Evolutionary conservation across 2,888 invertebrate genomes (phyloP), one percentile per base, ranked within the genome.

Genomic region (Polia nebulosa): DNA sequence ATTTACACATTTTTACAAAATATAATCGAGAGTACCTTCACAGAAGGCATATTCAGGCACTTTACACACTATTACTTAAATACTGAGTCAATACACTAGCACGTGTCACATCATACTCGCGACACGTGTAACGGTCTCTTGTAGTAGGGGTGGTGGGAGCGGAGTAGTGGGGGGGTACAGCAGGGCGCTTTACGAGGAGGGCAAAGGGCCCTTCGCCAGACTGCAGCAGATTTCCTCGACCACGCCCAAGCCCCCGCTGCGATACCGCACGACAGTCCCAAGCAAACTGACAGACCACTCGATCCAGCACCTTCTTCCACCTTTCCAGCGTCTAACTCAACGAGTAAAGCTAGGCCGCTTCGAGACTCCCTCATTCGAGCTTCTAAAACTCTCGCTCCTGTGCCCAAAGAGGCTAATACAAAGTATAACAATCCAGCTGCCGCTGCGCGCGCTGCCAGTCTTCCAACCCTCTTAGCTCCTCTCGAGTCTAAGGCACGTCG

Each of bases 371-470:
- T 93, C 81, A 88, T 94, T 86, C 93, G 96, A 76, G 96, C 96
- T 89, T 94, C 97, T 87, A 97, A 96, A 74, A 97, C 95, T 66
- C 97, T 96, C 83, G 98, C 97, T 27, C 96, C 97, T n/a, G 98
- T 96, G 65, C 97, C 97, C 22, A 97, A 96, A 13, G 97, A 96
- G 17, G 98, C 97, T 17, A 98, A 97, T 25, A 97, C 91, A 20
- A 97, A 96, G 92, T 98, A 98, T 20, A 98, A 95, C 3, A 97
- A 93, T 1, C 97, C 97, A 85, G 98, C 98, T 3, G 98, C 96
- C 3, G 97, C 97, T 70, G 98, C 97, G 32, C 98, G 96, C 47
- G 97, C 97, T 92, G 98, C 97, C 27, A 98, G 92, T 56, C 97
- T 93, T 0, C 98, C 96, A 27, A 98, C 96, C 47, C 97, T 94